These are phyloP conservation scores for Zophobas atratus DNA, from an alignment of 1,140 invertebrate species.

Conservation along the genomic window DNA sequence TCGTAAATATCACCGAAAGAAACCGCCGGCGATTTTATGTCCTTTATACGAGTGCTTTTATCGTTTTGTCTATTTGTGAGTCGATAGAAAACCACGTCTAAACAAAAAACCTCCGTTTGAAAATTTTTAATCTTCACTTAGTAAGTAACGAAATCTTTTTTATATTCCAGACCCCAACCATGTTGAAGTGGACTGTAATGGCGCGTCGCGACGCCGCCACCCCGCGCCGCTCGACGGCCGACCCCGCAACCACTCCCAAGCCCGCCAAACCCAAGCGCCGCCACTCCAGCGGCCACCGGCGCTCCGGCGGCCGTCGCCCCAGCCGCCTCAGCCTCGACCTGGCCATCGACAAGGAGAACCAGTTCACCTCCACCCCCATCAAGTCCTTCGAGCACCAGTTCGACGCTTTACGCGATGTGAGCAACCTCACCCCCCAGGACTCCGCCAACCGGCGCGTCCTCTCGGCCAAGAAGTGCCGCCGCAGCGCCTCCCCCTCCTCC, in stretches of 20 bases:
- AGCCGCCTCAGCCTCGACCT: constrained; percentile 53
- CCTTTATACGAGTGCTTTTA: not conserved
- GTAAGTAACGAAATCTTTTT: not conserved
- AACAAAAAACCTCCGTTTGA: too few species aligned
- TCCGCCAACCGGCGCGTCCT: constrained; percentile 14
- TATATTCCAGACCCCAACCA: constrained; percentile 43
- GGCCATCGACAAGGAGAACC: constrained; percentile 65
- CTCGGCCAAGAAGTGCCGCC: constrained; percentile 54
- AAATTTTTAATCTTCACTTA: too few species aligned
- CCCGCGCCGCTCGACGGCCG: constrained; percentile 50
- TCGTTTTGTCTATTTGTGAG: not conserved
- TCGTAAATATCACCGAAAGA: constrained; percentile 25
- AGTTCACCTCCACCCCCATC: constrained; percentile 66
- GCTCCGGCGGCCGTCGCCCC: constrained; percentile 53
- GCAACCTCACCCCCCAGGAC: constrained; percentile 64
- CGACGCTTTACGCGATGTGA: constrained; percentile 64
- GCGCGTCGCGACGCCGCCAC: constrained; percentile 55
- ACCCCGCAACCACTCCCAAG: constrained; percentile 39
- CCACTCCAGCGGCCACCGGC: constrained; percentile 53
- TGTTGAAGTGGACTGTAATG: constrained; percentile 66
- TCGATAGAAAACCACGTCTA: too few species aligned
- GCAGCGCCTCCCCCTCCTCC: constrained; percentile 46
- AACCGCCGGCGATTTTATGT: constrained; percentile 22
- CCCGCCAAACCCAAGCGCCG: constrained; percentile 52
- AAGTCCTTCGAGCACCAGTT: constrained; percentile 59